A percentile compares a stretch with the other conserved stretches of the same genome.
Conservation (phyloP, 2,797 vertebrate genomes). For the Hipposideros larvatus region DNA sequence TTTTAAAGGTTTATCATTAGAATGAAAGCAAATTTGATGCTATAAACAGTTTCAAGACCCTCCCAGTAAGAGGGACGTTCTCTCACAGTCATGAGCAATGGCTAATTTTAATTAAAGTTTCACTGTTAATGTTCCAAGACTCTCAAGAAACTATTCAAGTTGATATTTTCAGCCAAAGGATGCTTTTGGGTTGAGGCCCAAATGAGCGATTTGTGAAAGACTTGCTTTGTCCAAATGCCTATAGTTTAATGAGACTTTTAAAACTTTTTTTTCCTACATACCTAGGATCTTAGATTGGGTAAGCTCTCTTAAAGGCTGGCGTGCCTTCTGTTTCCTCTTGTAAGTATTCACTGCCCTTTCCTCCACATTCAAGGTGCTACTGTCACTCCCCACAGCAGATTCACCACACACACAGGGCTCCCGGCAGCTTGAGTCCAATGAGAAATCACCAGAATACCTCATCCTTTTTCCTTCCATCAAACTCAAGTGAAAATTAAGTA, state of each 20-base stretch:
- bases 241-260: background rate
- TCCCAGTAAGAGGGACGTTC: background rate
- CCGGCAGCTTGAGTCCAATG: rapidly evolving
- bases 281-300: background rate
- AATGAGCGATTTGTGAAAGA: slow-evolving; percentile 33
- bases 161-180: background rate
- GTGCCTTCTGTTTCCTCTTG: background rate
- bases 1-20: background rate
- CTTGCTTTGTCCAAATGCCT: background rate
- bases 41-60: background rate
- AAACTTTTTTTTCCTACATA: background rate
- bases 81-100: background rate
- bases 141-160: background rate
- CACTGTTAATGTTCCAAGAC: background rate
- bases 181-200: background rate
- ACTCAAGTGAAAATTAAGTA: background rate
- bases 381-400: rapidly evolving
- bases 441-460: background rate
- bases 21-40: background rate
- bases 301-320: background rate
- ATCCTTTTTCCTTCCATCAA: background rate
- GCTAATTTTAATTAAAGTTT: slow-evolving; percentile 36
- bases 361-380: background rate
- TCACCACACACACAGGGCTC: background rate
- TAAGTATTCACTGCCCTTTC: background rate